Percentiles rank a stretch among this genome's conserved stretches.
These are phyloP conservation scores for Lithobates pipiens DNA, from an alignment of 2,797 vertebrate genomes.

Conservation along the genomic window DNA sequence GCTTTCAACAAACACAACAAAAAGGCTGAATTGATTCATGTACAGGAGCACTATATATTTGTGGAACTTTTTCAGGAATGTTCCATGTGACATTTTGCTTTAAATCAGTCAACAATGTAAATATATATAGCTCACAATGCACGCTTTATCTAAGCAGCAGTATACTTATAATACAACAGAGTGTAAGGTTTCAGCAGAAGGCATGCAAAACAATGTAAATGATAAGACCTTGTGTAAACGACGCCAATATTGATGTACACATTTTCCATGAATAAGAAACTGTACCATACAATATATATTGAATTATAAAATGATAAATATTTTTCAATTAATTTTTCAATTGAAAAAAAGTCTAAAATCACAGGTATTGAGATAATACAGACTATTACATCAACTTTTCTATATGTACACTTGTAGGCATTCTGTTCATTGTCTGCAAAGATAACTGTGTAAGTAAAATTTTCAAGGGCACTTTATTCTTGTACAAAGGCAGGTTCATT, in stretches of 20 bases:
- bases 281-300: too few species aligned
- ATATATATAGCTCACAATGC: slow-evolving; percentile 3
- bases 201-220: neutral
- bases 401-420: too few species aligned
- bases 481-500: neutral
- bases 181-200: neutral
- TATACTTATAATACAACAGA: neutral
- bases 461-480: neutral
- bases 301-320: too few species aligned
- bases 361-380: too few species aligned
- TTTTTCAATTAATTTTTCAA: too few species aligned
- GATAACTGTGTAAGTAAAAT: neutral
- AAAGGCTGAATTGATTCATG: too few species aligned
- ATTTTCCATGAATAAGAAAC: too few species aligned
- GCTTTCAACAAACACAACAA: too few species aligned
- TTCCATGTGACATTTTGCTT: neutral
- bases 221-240: too few species aligned
- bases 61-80: neutral
- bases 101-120: neutral
- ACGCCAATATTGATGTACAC: too few species aligned
- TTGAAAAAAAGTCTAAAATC: too few species aligned
- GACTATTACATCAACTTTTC: too few species aligned
- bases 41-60: neutral
- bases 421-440: neutral
- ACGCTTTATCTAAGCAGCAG: neutral